These are phyloP conservation scores for Alca torda DNA, from an alignment of 2,797 vertebrate genomes.

Conservation along the genomic window DNA sequence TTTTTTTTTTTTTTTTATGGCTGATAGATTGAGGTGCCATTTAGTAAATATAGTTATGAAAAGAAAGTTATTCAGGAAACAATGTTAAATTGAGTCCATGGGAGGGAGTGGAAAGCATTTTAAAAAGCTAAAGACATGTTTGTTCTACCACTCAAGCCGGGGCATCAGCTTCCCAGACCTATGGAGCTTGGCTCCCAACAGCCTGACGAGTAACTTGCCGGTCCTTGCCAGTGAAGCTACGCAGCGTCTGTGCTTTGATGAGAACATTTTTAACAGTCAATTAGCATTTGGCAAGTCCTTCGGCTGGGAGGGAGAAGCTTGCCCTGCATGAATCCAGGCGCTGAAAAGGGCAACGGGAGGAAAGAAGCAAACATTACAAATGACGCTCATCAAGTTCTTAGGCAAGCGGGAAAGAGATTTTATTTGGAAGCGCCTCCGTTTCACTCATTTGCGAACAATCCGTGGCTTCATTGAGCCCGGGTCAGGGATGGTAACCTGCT, in stretches of 20 bases:
- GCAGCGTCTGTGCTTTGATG: constrained; percentile 34
- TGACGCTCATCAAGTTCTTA: not conserved
- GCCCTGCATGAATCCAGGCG: not conserved
- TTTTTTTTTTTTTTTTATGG: not conserved
- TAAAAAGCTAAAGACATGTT: not conserved
- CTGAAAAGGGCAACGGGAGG: not conserved
- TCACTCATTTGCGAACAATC: not conserved
- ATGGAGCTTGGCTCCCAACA: constrained; percentile 14
- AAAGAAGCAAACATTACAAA: constrained; percentile 32
- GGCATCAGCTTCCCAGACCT: constrained; percentile 18
- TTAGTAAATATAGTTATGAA: not conserved
- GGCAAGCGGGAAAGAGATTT: not conserved
- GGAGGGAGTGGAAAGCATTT: not conserved
- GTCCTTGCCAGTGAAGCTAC: constrained; percentile 29
- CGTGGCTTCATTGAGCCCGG: not conserved
- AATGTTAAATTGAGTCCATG: not conserved
- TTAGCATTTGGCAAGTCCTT: constrained; percentile 60
- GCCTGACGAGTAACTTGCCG: not conserved
- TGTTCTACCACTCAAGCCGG: constrained; percentile 16
- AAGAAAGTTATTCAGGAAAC: not conserved
- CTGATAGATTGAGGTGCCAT: not conserved
- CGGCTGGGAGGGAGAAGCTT: not conserved
- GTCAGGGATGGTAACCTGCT: not conserved
- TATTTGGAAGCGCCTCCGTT: not conserved
- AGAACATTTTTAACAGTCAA: constrained; percentile 63